Conservation (phyloP, 2,797 vertebrate species). For the Rhadinocentrus ornatus region DNA sequence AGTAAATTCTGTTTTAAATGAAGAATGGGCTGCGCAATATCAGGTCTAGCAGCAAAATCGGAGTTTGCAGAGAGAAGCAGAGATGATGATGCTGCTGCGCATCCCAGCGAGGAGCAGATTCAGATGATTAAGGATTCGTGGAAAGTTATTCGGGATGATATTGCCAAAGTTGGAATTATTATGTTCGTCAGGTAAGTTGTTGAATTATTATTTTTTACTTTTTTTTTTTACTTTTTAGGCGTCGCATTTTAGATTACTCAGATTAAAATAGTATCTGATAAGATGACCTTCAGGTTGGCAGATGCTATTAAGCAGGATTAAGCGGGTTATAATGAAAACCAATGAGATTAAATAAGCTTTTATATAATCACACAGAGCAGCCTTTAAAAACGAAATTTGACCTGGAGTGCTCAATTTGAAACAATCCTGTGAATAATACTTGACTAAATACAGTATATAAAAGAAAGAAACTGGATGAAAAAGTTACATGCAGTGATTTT, state of each 20-base stretch:
- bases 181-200: conserved; percentile 85
- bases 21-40: conserved; percentile 86
- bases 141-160: conserved; percentile 87
- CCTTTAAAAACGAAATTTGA: neutral
- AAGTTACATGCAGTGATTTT: no score
- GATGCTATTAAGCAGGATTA: neutral
- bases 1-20: conserved; percentile 7
- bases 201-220: neutral
- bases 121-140: conserved; percentile 84
- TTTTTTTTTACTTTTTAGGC: neutral
- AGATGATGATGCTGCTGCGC: conserved; percentile 53
- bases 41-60: conserved; percentile 74
- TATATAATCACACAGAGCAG: neutral
- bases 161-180: conserved; percentile 87
- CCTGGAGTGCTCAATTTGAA: neutral
- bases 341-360: conserved; percentile 6
- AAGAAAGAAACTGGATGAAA: no score
- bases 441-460: no score
- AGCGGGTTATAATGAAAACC: neutral
- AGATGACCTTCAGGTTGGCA: neutral
- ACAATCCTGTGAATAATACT: neutral
- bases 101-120: conserved; percentile 73
- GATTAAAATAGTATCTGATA: neutral
- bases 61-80: conserved; percentile 58
- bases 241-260: neutral